Evolutionary conservation across 30 jellyfish, hydroid and myxozoan genomes (phyloP).

Genomic region (Aurelia sp.): DNA sequence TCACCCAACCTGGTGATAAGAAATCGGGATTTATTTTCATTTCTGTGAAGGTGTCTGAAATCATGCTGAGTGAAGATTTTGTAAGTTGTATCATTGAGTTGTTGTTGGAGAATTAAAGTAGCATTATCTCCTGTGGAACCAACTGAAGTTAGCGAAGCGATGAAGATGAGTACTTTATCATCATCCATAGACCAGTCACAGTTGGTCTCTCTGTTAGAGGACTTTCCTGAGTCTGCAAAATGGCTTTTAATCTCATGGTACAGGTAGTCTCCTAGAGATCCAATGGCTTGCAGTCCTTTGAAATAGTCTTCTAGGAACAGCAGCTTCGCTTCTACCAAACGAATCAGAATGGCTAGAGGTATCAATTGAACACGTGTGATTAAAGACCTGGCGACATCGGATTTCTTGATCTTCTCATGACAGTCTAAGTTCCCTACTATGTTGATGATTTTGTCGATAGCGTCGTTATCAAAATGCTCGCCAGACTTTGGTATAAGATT

Average conservation of each 20-base stretch:
- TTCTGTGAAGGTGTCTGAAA: background rate
- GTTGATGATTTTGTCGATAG: slow-evolving; percentile 17
- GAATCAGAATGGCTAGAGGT: slow-evolving; percentile 14
- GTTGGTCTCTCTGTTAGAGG: no score
- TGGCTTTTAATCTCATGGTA: background rate
- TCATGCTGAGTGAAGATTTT: slow-evolving; percentile 6
- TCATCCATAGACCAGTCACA: no score
- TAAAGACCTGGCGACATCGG: slow-evolving; percentile 6
- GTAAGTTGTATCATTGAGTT: background rate
- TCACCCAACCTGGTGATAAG: slow-evolving; percentile 4
- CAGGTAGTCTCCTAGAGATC: background rate
- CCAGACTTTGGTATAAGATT: background rate
- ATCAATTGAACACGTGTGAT: background rate
- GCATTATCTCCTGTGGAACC: background rate
- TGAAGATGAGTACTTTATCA: background rate
- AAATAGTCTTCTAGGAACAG: slow-evolving; percentile 15
- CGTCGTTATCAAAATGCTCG: background rate
- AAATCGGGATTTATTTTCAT: background rate
- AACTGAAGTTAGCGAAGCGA: background rate
- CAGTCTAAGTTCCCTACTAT: background rate
- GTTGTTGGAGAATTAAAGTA: background rate
- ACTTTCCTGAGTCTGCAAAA: background rate
- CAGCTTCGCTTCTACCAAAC: slow-evolving; percentile 4
- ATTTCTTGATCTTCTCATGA: background rate
- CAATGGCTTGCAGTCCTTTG: background rate